phyloP scores from a whole-genome alignment of 2,113 vertebrate genomes.

The Pan paniscus region DNA sequence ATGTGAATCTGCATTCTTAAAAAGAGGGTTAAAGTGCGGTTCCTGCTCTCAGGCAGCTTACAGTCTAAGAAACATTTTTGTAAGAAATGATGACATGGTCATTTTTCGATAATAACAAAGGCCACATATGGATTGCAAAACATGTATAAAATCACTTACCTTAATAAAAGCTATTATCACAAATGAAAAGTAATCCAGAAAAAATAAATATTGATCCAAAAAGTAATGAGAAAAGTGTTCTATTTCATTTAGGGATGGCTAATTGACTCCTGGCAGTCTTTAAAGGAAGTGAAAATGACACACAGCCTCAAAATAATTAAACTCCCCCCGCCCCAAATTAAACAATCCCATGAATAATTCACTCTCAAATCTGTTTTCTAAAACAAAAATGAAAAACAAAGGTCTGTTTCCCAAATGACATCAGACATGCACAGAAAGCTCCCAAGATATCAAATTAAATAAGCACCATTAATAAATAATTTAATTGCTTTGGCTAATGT shows the following conservation, averaged over 20 bases:
- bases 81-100: not conserved
- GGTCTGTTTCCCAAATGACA: conserved; percentile 31
- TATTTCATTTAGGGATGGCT: not conserved
- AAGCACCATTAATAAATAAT: conserved; percentile 64
- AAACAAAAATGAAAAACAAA: not conserved
- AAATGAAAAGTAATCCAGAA: not conserved
- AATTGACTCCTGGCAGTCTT: not conserved
- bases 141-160: not conserved
- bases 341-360: conserved; percentile 26
- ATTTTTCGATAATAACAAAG: not conserved
- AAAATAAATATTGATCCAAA: not conserved
- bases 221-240: too few relatives aligned
- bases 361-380: not conserved
- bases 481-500: conserved; percentile 51
- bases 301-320: not conserved
- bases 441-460: conserved; percentile 59
- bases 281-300: not conserved
- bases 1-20: not conserved
- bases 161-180: not conserved
- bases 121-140: not conserved
- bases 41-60: not conserved
- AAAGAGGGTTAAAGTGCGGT: not conserved
- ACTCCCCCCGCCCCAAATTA: not conserved
- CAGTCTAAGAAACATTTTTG: rapidly evolving
- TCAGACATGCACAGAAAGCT: not conserved